Evolutionary conservation across 2,113 vertebrate species (phyloP).

Genomic region (Scomber scombrus): DNA sequence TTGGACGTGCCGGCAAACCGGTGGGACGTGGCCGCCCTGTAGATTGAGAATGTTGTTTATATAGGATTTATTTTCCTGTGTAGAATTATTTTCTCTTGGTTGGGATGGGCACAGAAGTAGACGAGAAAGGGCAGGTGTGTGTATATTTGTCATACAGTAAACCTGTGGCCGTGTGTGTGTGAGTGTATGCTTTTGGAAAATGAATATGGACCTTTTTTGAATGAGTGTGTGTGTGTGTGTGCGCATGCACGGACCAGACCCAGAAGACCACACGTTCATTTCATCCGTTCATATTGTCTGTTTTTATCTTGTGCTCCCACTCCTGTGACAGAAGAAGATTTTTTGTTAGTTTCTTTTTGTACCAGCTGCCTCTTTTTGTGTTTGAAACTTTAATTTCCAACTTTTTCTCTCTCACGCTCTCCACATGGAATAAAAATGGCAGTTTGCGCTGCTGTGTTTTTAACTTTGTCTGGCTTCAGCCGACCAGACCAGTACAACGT

Average conservation of each 20-base stretch:
- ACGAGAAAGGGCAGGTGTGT: conserved; percentile 65
- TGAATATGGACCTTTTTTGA: conserved; percentile 60
- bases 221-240: conserved; percentile 16
- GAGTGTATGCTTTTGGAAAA: conserved; percentile 22
- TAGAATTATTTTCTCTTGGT: conserved; percentile 72
- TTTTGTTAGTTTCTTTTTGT: conserved; percentile 26
- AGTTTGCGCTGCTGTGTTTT: conserved; percentile 29
- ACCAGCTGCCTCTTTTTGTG: conserved; percentile 59
- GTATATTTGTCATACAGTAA: conserved; percentile 72
- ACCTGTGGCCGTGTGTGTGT: conserved; percentile 55
- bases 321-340: conserved; percentile 31
- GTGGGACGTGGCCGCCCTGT: conserved; percentile 40
- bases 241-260: conserved; percentile 49
- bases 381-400: conserved; percentile 28
- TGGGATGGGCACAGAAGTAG: conserved; percentile 59
- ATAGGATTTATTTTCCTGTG: conserved; percentile 77
- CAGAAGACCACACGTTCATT: conserved; percentile 47
- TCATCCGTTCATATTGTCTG: conserved; percentile 27
- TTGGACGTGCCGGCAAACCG: background rate
- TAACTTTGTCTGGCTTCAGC: conserved; percentile 21
- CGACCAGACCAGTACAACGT: conserved; percentile 7
- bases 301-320: conserved; percentile 31
- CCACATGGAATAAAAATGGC: background rate
- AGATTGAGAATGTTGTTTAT: conserved; percentile 79
- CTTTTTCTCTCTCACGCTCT: background rate